These are phyloP conservation scores for Drosophila recens DNA, from an alignment of 2,888 invertebrate genomes.

Conservation along the genomic window DNA sequence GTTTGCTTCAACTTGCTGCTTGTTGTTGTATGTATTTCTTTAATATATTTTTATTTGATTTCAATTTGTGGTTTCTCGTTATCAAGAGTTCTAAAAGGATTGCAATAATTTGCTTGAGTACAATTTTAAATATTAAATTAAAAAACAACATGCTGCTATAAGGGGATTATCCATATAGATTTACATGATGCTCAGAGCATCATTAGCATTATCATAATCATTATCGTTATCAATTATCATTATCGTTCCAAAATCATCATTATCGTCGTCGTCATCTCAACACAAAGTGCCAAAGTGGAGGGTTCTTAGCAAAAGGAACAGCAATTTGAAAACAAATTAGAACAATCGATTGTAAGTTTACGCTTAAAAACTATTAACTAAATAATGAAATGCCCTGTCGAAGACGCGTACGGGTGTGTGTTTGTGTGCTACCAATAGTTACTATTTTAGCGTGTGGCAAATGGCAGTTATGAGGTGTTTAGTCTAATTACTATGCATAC, in stretches of 20 bases:
- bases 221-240: conserved; percentile 35
- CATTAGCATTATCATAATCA: conserved; percentile 51
- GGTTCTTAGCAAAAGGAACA: conserved; percentile 71
- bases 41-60: conserved; percentile 18
- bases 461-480: conserved; percentile 65
- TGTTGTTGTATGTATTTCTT: conserved; percentile 38
- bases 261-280: conserved; percentile 45
- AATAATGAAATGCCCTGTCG: conserved; percentile 65
- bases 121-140: conserved; percentile 45
- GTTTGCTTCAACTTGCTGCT: conserved; percentile 54
- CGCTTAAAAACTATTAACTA: conserved; percentile 71
- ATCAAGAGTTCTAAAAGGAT: conserved; percentile 60
- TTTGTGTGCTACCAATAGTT: conserved; percentile 38
- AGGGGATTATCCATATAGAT: conserved; percentile 50
- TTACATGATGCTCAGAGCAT: conserved; percentile 73
- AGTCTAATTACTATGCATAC: conserved; percentile 49
- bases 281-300: conserved; percentile 64
- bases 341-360: conserved; percentile 73
- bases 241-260: conserved; percentile 19
- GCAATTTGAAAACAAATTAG: conserved; percentile 62
- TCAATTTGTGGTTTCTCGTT: conserved; percentile 52
- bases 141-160: conserved; percentile 51
- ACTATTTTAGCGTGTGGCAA: conserved; percentile 61
- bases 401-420: conserved; percentile 38
- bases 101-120: conserved; percentile 61